Evolutionary conservation across 2,888 invertebrate genomes (phyloP).

Genomic region (Trachelus iudaicus): DNA sequence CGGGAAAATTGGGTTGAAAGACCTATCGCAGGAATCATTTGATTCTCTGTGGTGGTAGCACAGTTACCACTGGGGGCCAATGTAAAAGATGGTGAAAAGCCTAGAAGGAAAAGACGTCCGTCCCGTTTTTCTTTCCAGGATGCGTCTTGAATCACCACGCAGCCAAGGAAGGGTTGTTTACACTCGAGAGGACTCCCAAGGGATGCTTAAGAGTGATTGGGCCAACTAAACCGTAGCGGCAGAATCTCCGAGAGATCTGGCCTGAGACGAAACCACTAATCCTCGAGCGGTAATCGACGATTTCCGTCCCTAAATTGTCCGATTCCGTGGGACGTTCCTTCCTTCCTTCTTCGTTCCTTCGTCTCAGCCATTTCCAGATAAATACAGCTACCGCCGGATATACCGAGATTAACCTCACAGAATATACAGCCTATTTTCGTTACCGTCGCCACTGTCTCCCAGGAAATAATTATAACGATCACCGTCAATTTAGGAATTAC

Average conservation of each 20-base stretch:
- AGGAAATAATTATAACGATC: slow-evolving; percentile 42
- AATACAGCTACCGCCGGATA: not conserved
- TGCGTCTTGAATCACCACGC: not conserved
- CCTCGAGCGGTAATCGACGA: slow-evolving; percentile 52
- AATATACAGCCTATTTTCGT: slow-evolving; percentile 28
- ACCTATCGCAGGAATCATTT: not conserved
- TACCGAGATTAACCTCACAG: not conserved
- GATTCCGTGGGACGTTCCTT: slow-evolving; percentile 31
- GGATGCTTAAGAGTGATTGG: not conserved
- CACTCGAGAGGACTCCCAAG: not conserved
- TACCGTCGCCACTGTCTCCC: slow-evolving; percentile 17
- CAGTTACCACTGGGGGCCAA: not conserved
- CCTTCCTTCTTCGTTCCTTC: slow-evolving; percentile 4
- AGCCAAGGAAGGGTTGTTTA: slow-evolving; percentile 2
- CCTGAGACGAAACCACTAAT: slow-evolving; percentile 49
- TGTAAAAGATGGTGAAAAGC: not conserved
- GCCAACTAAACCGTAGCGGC: not conserved
- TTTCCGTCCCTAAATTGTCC: slow-evolving; percentile 52
- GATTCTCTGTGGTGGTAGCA: not conserved
- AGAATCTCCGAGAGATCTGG: not conserved
- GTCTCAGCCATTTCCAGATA: not conserved
- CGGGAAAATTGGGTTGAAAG: not conserved
- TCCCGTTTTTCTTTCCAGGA: not conserved
- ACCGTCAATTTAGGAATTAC: slow-evolving; percentile 23
- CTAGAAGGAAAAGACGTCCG: not conserved